A percentile compares a stretch with the other conserved stretches of the same genome.
Evolutionary conservation across 2,797 vertebrate genomes (phyloP).

Genomic region (Oryzias sinensis): DNA sequence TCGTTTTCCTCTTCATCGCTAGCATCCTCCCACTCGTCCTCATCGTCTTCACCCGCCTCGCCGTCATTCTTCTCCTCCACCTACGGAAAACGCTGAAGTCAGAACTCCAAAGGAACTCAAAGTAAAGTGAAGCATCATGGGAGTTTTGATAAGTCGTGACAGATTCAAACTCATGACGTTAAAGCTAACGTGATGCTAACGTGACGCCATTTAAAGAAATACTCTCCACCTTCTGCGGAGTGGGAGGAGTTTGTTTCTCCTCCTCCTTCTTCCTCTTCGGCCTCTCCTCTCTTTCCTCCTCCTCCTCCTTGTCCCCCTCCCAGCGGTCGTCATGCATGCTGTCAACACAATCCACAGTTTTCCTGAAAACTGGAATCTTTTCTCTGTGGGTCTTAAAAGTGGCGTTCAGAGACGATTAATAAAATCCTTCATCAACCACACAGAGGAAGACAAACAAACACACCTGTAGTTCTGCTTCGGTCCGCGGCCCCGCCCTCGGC

Average conservation of each 20-base stretch:
- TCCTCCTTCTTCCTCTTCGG: constrained; percentile 29
- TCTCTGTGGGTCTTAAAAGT: too few relatives aligned
- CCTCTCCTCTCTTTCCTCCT: constrained; percentile 46
- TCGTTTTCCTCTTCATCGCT: constrained; percentile 60
- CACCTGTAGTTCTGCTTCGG: constrained; percentile 86
- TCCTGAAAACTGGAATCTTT: too few relatives aligned
- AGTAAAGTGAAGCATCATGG: background rate
- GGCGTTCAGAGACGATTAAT: too few relatives aligned
- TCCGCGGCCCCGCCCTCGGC: constrained; percentile 62
- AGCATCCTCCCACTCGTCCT: constrained; percentile 75
- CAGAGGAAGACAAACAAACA: background rate
- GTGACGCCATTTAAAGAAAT: too few relatives aligned
- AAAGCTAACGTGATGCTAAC: too few relatives aligned
- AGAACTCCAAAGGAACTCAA: too few relatives aligned
- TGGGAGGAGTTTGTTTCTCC: constrained; percentile 41
- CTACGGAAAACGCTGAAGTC: constrained; percentile 19
- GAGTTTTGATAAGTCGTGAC: background rate
- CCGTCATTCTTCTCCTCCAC: constrained; percentile 38
- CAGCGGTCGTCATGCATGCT: constrained; percentile 94
- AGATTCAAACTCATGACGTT: background rate
- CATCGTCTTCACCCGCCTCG: constrained; percentile 59
- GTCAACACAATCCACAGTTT: constrained; percentile 11
- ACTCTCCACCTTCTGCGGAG: constrained; percentile 60
- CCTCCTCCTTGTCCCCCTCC: constrained; percentile 76
- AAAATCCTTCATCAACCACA: too few relatives aligned